A percentile compares a stretch with the other conserved stretches of the same genome.
These are phyloP conservation scores for Empidonax alnorum DNA, from an alignment of 2,113 vertebrate genomes.

Conservation along the genomic window DNA sequence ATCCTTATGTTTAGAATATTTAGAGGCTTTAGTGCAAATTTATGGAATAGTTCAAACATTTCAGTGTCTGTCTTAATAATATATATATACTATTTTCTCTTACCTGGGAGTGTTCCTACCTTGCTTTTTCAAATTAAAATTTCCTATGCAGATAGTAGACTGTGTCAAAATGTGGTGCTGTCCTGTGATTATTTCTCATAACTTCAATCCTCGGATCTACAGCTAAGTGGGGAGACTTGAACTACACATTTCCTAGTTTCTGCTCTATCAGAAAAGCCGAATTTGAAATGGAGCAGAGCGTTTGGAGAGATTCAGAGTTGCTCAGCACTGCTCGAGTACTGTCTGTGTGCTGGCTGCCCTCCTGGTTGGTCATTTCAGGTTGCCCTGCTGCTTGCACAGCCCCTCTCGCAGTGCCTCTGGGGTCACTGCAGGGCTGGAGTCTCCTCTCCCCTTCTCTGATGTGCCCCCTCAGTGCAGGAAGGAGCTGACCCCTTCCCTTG, in stretches of 20 bases:
- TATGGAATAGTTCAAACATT: background rate
- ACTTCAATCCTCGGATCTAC: background rate
- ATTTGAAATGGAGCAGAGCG: background rate
- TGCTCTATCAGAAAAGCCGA: background rate
- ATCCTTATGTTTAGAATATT: background rate
- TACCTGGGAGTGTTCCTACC: background rate
- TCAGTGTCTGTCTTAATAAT: background rate
- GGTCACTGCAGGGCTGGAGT: background rate
- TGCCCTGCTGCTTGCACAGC: rapidly evolving
- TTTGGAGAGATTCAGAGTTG: background rate
- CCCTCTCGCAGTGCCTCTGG: rapidly evolving
- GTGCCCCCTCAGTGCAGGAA: background rate
- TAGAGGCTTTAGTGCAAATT: background rate
- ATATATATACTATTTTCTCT: background rate
- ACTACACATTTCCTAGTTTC: background rate
- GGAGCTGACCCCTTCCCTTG: background rate
- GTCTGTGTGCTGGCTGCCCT: background rate
- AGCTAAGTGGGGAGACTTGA: background rate
- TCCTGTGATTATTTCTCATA: background rate
- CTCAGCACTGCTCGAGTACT: background rate
- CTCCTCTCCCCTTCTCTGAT: background rate
- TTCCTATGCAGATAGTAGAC: background rate
- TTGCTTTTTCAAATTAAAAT: background rate
- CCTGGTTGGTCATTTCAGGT: background rate
- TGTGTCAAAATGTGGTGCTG: background rate